Base-by-base conservation (phyloP, 35 echinoderm and acorn worm species). In the Strongylocentrotus purpuratus region DNA sequence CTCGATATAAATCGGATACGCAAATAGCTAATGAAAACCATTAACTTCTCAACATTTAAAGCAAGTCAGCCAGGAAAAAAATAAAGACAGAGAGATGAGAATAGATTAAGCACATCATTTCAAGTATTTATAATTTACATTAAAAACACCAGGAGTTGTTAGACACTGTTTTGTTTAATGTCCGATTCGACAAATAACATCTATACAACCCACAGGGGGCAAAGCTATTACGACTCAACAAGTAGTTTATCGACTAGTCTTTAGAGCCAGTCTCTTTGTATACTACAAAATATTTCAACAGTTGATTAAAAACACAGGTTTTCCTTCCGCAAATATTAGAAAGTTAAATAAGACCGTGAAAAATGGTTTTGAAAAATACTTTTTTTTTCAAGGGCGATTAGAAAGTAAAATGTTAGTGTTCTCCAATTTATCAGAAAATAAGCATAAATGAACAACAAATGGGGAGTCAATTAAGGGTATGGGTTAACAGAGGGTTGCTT, bases 211-310 rank as follows among this genome's bases (percentile, higher is more conserved):
- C 22, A 78, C 65, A 78, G 7, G 20, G 25, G 20, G 65, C 7
- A 78, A 78, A 22, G 65, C 28, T n/a, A 28, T 4, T 78, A 78
- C 25, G 20, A 22, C 65, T 78, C 7, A 78, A 78, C 18, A n/a
- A 78, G 65, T 78, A 93, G 91, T 93, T 93, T 93, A 93, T 93
- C 91, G 91, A 93, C 91, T 33, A 28, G 46, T 93, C 46, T 46
- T 93, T 25, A 22, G 31, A 55, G 12, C 91, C 18, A 93, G 91
- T 58, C 87, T 9, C 32, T 46, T 15, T 89, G 33, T 89, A 89
- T 33, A 45, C 87, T 89, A 89, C 87, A 89, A 89, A 78, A 89
- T 41, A 89, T 89, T 89, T 89, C 87, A 89, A 89, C 15, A 41
- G 18, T 78, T 78, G 22, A 78, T 78, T 78, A 22, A 78, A 70